Conservation (phyloP, 2,113 vertebrate genomes). For the Prunella fulvescens region DNA sequence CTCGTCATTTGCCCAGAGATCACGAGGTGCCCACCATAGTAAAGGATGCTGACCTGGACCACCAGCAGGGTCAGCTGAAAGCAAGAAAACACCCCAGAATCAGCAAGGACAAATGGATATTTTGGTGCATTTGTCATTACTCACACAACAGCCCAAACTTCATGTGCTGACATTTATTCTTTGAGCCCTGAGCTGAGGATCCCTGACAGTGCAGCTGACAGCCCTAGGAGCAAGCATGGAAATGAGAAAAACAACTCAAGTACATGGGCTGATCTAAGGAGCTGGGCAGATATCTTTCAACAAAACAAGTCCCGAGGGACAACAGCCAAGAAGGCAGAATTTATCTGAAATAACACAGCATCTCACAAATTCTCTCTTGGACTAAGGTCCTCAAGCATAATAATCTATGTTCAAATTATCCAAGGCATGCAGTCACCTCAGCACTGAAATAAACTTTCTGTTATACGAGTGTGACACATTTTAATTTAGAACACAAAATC, state of each 20-base stretch:
- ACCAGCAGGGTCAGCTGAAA: constrained; percentile 86
- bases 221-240: neutral
- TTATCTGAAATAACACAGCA: neutral
- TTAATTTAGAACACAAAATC: neutral
- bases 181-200: neutral
- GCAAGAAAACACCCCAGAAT: neutral
- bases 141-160: neutral
- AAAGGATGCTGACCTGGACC: constrained; percentile 89
- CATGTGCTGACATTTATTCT: neutral
- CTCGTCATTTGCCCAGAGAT: constrained; percentile 88
- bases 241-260: neutral
- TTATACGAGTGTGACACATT: neutral
- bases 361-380: neutral
- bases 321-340: neutral
- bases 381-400: neutral
- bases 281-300: neutral
- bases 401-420: neutral
- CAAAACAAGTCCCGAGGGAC: neutral
- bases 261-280: neutral
- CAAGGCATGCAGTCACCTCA: neutral
- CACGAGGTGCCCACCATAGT: constrained; percentile 92
- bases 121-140: neutral
- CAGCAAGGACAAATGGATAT: neutral
- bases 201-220: neutral
- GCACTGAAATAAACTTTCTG: neutral